Percentiles rank a stretch among this genome's conserved stretches.
phyloP scores from a whole-genome alignment of 1,140 invertebrate species.

The Araneus ventricosus region DNA sequence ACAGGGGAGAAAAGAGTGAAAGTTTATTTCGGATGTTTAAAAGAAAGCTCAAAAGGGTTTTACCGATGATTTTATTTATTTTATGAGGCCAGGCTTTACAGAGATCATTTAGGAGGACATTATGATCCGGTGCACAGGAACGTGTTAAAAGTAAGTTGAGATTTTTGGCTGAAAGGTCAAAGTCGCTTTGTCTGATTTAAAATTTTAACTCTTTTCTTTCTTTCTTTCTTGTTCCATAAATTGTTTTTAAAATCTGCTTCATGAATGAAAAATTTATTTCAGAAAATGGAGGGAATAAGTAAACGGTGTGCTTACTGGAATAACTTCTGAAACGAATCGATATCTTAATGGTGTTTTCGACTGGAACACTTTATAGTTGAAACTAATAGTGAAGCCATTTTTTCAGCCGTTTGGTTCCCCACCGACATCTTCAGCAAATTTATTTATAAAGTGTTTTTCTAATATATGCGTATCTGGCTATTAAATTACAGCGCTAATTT shows the following conservation, averaged over 20 bases:
- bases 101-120: constrained; percentile 40
- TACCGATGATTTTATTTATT: constrained; percentile 4
- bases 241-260: not conserved
- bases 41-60: not conserved
- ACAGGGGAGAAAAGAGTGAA: not conserved
- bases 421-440: too few relatives aligned
- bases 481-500: too few relatives aligned
- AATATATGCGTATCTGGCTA: too few relatives aligned
- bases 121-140: constrained; percentile 17
- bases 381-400: too few relatives aligned
- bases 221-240: not conserved
- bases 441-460: too few relatives aligned
- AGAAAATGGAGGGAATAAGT: not conserved
- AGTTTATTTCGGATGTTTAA: not conserved
- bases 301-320: too few relatives aligned
- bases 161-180: not conserved
- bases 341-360: too few relatives aligned
- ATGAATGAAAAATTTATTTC: not conserved
- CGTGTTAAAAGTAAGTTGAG: not conserved
- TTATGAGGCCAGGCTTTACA: constrained; percentile 33
- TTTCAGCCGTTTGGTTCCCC: too few relatives aligned
- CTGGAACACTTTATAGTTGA: too few relatives aligned
- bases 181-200: not conserved
- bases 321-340: too few relatives aligned
- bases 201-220: not conserved